Evolutionary conservation across 2,888 invertebrate species (phyloP).

Genomic region (Nephrotoma flavescens): DNA sequence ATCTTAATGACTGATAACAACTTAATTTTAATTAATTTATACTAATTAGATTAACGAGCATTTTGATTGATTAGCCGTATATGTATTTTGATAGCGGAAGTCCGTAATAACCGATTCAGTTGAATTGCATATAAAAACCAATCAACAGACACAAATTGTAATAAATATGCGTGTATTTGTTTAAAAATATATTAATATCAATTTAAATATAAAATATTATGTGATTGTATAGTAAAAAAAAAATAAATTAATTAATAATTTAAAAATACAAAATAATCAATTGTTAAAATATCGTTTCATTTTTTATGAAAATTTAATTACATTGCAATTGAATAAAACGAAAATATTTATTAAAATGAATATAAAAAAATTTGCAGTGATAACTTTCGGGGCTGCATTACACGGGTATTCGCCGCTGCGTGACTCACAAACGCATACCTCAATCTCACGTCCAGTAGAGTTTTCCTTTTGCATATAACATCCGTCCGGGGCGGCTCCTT

Average conservation of each 20-base stretch:
- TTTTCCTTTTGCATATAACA: slow-evolving; percentile 40
- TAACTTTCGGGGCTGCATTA: slow-evolving; percentile 20
- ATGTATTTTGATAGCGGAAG: neutral
- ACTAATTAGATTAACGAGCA: neutral
- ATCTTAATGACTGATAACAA: neutral
- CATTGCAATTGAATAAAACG: neutral
- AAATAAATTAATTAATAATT: neutral
- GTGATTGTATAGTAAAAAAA: neutral
- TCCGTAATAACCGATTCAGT: neutral
- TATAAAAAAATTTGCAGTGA: neutral
- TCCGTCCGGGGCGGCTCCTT: slow-evolving; percentile 37
- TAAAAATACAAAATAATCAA: neutral
- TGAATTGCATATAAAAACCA: neutral
- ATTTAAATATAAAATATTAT: neutral
- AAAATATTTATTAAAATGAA: neutral
- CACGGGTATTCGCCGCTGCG: slow-evolving; percentile 30
- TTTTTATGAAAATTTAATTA: neutral
- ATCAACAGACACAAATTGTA: neutral
- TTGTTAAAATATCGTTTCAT: neutral
- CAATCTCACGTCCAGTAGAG: slow-evolving; percentile 31
- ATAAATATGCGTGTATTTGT: neutral
- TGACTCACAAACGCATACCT: slow-evolving; percentile 38
- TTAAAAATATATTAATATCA: neutral
- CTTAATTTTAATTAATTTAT: neutral
- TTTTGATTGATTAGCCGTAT: neutral